phyloP scores from a whole-genome alignment of 2,888 invertebrate genomes.

The Linyphia triangularis region DNA sequence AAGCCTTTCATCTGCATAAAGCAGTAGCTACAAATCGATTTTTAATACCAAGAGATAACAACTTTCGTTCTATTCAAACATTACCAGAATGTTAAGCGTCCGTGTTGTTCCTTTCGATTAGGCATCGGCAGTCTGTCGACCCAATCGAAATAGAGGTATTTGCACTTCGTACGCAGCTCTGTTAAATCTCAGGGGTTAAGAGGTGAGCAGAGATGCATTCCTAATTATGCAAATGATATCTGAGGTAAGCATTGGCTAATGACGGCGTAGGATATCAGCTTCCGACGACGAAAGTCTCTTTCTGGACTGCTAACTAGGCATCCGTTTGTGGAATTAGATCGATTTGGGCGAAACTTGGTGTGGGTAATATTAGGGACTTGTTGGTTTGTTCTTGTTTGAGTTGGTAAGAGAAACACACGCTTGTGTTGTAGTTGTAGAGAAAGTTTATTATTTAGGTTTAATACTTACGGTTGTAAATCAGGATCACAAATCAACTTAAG shows the following conservation, averaged over 20 bases:
- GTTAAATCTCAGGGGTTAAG: slow-evolving; percentile 44
- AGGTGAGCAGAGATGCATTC: not conserved
- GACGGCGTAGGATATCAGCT: slow-evolving; percentile 42
- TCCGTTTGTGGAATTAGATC: slow-evolving; percentile 26
- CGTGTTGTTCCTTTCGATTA: slow-evolving; percentile 7
- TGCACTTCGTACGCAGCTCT: slow-evolving; percentile 15
- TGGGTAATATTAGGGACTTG: not conserved
- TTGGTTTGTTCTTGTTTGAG: too few relatives aligned
- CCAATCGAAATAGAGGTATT: slow-evolving; percentile 13
- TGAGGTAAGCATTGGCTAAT: slow-evolving; percentile 47
- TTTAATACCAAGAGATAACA: slow-evolving; percentile 49
- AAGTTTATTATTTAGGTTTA: too few relatives aligned
- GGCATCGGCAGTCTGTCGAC: slow-evolving; percentile 7
- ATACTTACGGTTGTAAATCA: too few relatives aligned
- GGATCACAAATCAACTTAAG: too few relatives aligned
- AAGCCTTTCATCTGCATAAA: not conserved
- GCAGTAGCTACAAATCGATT: slow-evolving; percentile 32
- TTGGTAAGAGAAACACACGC: too few relatives aligned
- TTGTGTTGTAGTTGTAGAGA: too few relatives aligned
- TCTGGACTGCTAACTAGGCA: not conserved
- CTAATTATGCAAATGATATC: slow-evolving; percentile 54
- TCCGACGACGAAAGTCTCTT: slow-evolving; percentile 40
- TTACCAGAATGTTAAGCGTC: not conserved
- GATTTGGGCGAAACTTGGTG: not conserved
- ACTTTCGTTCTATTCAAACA: slow-evolving; percentile 38